These are phyloP conservation scores for Hemaris fuciformis DNA, from an alignment of 2,888 invertebrate genomes.

Conservation along the genomic window DNA sequence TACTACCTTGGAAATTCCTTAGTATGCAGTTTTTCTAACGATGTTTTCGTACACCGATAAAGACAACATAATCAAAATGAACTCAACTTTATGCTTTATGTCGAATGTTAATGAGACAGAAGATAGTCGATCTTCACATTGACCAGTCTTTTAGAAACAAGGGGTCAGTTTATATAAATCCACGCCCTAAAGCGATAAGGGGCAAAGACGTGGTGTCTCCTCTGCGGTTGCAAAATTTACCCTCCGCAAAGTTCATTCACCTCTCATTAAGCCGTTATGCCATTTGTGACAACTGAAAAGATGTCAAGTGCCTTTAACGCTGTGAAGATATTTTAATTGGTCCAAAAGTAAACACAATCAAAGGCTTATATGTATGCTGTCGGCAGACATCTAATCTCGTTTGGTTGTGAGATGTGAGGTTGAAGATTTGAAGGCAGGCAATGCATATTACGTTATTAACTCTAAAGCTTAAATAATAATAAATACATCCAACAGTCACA, in stretches of 20 bases:
- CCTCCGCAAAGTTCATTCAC: conserved; percentile 50
- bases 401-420: too few relatives aligned
- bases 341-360: background rate
- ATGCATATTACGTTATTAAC: background rate
- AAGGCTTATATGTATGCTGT: background rate
- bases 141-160: too few relatives aligned
- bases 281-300: conserved; percentile 20
- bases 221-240: conserved; percentile 39
- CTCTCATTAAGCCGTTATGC: conserved; percentile 55
- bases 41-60: too few relatives aligned
- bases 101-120: too few relatives aligned
- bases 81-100: too few relatives aligned
- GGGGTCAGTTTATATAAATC: background rate
- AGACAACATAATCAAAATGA: too few relatives aligned
- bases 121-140: too few relatives aligned
- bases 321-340: background rate
- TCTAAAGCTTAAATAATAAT: too few relatives aligned
- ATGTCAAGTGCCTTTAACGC: background rate
- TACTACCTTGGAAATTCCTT: too few relatives aligned
- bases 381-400: background rate
- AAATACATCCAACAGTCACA: too few relatives aligned
- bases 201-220: background rate
- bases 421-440: too few relatives aligned
- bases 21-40: too few relatives aligned
- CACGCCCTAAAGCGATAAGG: background rate